phyloP scores from a whole-genome alignment of 2,113 vertebrate species.

The chimpanzee (Pan troglodytes) region DNA sequence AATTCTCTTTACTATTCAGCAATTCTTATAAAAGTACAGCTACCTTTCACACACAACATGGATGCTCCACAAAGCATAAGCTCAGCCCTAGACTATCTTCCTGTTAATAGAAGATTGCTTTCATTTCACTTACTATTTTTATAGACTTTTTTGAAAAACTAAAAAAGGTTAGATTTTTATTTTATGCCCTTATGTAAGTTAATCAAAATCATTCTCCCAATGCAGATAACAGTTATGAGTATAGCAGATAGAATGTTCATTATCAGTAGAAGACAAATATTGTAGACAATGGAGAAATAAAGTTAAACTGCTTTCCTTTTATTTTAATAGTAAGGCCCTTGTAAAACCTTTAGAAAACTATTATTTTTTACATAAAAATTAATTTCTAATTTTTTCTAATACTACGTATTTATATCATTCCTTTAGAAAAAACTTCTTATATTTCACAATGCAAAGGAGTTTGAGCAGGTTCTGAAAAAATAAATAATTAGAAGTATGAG shows the following conservation, averaged over 20 bases:
- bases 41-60: not conserved
- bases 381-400: not conserved
- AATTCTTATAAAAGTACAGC: not conserved
- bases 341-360: not conserved
- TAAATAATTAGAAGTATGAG: not conserved
- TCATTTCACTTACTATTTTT: not conserved
- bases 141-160: not conserved
- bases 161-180: not conserved
- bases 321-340: not conserved
- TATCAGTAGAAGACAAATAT: not conserved
- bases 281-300: not conserved
- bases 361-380: not conserved
- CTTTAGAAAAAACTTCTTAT: not conserved
- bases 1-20: not conserved
- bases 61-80: not conserved
- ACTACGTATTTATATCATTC: not conserved
- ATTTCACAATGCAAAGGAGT: not conserved
- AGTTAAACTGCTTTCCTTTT: not conserved
- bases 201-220: not conserved
- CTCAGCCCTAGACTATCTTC: not conserved
- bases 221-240: not conserved
- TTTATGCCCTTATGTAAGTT: not conserved
- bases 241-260: not conserved
- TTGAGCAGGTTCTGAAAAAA: not conserved
- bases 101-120: not conserved